Evolutionary conservation across 2,888 invertebrate genomes (phyloP).

Genomic region (Spodoptera exigua): DNA sequence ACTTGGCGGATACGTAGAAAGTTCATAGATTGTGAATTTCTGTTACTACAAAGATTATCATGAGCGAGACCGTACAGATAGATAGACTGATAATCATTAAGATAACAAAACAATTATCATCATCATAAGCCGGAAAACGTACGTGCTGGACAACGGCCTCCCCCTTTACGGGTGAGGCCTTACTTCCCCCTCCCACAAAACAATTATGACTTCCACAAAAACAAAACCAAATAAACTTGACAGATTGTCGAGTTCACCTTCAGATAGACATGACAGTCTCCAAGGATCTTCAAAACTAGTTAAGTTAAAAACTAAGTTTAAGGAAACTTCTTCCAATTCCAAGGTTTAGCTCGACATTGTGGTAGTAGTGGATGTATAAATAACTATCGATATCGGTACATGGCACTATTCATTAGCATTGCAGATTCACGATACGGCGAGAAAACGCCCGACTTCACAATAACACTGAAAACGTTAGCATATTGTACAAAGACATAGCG

Average conservation of each 20-base stretch:
- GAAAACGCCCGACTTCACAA: constrained; percentile 60
- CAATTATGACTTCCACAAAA: neutral
- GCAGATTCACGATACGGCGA: constrained; percentile 63
- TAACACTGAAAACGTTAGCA: constrained; percentile 45
- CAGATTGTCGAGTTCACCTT: constrained; percentile 16
- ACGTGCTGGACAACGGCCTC: too few species aligned
- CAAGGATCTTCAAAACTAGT: constrained; percentile 30
- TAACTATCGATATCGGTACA: constrained; percentile 62
- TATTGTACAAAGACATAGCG: constrained; percentile 6
- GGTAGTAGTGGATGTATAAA: constrained; percentile 50
- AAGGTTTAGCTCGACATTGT: constrained; percentile 54
- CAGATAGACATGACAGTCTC: constrained; percentile 9
- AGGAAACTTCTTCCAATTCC: constrained; percentile 53
- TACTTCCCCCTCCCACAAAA: neutral
- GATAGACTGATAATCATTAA: too few species aligned
- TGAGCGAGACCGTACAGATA: too few species aligned
- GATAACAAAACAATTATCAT: too few species aligned
- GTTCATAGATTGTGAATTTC: too few species aligned
- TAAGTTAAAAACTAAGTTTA: constrained; percentile 37
- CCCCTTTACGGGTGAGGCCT: too few species aligned
- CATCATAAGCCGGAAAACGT: too few species aligned
- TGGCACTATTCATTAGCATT: constrained; percentile 67
- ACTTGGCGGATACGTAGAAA: too few species aligned
- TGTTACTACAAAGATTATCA: too few species aligned
- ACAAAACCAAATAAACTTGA: neutral